These are phyloP conservation scores for Sinocyclocheilus grahami DNA, from an alignment of 2,113 vertebrate genomes.

Conservation along the genomic window DNA sequence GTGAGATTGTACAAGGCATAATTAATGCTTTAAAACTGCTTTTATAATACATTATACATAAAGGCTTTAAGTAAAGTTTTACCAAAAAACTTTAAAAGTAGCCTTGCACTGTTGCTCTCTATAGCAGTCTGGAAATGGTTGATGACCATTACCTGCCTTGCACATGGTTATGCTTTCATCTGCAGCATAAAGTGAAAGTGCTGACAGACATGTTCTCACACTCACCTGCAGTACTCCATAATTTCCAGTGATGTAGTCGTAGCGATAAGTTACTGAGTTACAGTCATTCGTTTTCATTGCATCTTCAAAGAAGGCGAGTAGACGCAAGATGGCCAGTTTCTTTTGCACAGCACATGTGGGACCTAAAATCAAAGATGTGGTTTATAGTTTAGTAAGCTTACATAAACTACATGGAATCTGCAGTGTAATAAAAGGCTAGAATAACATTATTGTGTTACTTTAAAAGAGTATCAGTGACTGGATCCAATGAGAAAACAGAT, in stretches of 20 bases:
- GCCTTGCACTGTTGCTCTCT: not conserved
- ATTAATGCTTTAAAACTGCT: too few relatives aligned
- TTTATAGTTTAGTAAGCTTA: constrained; percentile 73
- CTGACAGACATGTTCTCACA: constrained; percentile 74
- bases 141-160: not conserved
- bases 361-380: constrained; percentile 71
- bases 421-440: constrained; percentile 74
- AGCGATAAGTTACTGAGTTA: constrained; percentile 68
- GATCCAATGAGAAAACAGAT: constrained; percentile 23
- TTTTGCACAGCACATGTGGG: constrained; percentile 56
- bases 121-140: constrained; percentile 2
- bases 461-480: constrained; percentile 66
- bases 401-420: constrained; percentile 70
- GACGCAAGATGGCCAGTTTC: constrained; percentile 73
- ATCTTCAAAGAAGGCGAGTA: constrained; percentile 74
- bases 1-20: too few relatives aligned
- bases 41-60: too few relatives aligned
- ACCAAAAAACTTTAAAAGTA: not conserved
- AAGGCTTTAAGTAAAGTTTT: too few relatives aligned
- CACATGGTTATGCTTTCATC: constrained; percentile 39
- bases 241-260: constrained; percentile 56
- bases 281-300: constrained; percentile 71
- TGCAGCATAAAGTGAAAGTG: constrained; percentile 57
- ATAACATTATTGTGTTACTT: constrained; percentile 74
- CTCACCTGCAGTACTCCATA: constrained; percentile 67